Conservation (phyloP, 2,888 invertebrate species). For the Suillia variegata region DNA sequence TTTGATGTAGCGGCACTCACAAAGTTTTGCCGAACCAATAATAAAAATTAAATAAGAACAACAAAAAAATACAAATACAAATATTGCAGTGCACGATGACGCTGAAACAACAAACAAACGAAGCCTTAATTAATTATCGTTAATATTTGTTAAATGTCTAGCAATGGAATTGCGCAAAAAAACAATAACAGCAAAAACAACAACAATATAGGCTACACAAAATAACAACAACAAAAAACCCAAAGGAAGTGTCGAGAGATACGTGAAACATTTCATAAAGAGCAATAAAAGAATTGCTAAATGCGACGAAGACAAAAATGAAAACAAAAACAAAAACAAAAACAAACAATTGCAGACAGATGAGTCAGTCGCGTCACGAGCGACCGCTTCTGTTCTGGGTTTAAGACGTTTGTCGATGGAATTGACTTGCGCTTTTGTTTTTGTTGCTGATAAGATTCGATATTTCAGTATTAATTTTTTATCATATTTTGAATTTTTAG, state of each 20-base stretch:
- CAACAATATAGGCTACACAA: too few relatives aligned
- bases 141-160: conserved; percentile 56
- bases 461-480: too few relatives aligned
- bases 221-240: neutral
- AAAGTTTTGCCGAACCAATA: too few relatives aligned
- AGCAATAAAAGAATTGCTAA: neutral
- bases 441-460: neutral
- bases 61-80: neutral
- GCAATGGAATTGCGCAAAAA: conserved; percentile 29
- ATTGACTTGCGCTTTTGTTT: neutral
- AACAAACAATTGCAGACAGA: neutral
- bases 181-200: neutral
- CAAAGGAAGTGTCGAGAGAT: neutral
- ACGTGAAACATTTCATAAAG: neutral
- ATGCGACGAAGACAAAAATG: too few relatives aligned
- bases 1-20: neutral
- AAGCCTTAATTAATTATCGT: conserved; percentile 55
- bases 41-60: neutral
- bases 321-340: neutral
- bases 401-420: neutral
- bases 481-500: too few relatives aligned
- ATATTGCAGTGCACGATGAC: neutral
- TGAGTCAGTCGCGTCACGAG: neutral
- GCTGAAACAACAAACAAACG: conserved; percentile 27
- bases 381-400: neutral